A percentile compares a stretch with the other conserved stretches of the same genome.
phyloP scores from a whole-genome alignment of 1,140 invertebrate species.

The Lasioglossum baleicum region DNA sequence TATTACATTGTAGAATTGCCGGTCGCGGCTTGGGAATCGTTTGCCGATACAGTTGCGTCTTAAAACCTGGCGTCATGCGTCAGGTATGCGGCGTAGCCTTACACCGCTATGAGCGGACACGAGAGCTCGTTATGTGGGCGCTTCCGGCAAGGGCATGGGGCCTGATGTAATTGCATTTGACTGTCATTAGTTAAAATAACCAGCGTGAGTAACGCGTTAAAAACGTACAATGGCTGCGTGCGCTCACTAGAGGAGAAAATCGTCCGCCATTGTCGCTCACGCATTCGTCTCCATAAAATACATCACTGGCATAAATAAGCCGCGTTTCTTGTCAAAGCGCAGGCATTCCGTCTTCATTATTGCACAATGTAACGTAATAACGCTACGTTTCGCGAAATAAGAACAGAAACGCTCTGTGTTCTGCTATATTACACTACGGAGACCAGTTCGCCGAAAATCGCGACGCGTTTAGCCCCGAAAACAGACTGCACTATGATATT shows the following conservation, averaged over 20 bases:
- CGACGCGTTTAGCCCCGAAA: too few relatives aligned
- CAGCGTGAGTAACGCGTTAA: constrained; percentile 13
- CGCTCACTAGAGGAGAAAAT: neutral
- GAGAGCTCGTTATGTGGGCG: constrained; percentile 46
- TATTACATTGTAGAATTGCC: constrained; percentile 12
- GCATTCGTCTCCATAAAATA: neutral
- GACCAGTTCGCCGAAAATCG: too few relatives aligned
- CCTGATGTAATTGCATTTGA: constrained; percentile 45
- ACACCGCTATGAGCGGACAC: constrained; percentile 19
- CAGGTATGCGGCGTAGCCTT: constrained; percentile 36
- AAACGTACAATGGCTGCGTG: constrained; percentile 8
- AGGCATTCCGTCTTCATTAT: neutral
- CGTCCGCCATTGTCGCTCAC: neutral
- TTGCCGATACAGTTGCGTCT: constrained; percentile 5
- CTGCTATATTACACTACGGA: too few relatives aligned
- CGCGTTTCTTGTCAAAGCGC: neutral
- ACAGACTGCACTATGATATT: too few relatives aligned
- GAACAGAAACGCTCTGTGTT: neutral
- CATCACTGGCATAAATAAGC: neutral
- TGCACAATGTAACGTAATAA: neutral
- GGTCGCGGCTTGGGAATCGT: too few relatives aligned
- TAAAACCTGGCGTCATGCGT: constrained; percentile 40
- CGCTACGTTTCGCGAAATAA: neutral
- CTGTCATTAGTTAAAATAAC: constrained; percentile 36
- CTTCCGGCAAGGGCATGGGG: constrained; percentile 49